phyloP scores from a whole-genome alignment of 1,140 invertebrate species.

The Drosophila elegans region DNA sequence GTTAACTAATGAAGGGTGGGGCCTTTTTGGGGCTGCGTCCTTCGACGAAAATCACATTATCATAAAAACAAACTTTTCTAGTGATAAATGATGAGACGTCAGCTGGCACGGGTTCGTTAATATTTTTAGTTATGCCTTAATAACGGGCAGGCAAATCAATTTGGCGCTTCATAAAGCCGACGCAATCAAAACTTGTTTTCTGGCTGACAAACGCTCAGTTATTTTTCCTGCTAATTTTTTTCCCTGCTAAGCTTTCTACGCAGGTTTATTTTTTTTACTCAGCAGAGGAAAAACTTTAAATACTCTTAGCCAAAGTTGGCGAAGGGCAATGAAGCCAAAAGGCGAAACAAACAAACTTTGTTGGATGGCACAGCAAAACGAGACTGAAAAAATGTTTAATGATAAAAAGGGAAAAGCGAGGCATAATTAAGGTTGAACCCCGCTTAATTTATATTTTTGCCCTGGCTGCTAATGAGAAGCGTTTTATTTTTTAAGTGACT shows the following conservation, averaged over 20 bases:
- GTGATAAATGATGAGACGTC: slow-evolving; percentile 78
- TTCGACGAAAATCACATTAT: slow-evolving; percentile 63
- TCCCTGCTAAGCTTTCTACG: slow-evolving; percentile 40
- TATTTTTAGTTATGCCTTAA: slow-evolving; percentile 80
- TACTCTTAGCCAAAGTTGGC: slow-evolving; percentile 50
- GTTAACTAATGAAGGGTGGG: slow-evolving; percentile 44
- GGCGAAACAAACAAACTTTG: slow-evolving; percentile 65
- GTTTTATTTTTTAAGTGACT: slow-evolving; percentile 80
- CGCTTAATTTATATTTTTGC: slow-evolving; percentile 64
- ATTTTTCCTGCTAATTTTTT: slow-evolving; percentile 32
- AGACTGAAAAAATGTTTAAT: slow-evolving; percentile 37
- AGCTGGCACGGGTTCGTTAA: slow-evolving; percentile 63
- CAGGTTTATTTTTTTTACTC: slow-evolving; percentile 44
- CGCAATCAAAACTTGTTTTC: slow-evolving; percentile 46
- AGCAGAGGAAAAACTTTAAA: slow-evolving; percentile 68
- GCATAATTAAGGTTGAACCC: slow-evolving; percentile 77
- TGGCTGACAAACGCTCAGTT: slow-evolving; percentile 52
- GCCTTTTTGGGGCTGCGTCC: slow-evolving; percentile 26
- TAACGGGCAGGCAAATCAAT: slow-evolving; percentile 75
- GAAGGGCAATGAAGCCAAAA: slow-evolving; percentile 51
- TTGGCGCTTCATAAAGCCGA: slow-evolving; percentile 71
- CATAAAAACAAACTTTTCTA: slow-evolving; percentile 60
- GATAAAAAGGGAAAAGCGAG: slow-evolving; percentile 4
- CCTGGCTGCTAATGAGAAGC: slow-evolving; percentile 65
- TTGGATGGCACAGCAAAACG: slow-evolving; percentile 33